A percentile compares a stretch with the other conserved stretches of the same genome.
Conservation (phyloP, 2,797 vertebrate genomes). For the Manis pentadactyla region DNA sequence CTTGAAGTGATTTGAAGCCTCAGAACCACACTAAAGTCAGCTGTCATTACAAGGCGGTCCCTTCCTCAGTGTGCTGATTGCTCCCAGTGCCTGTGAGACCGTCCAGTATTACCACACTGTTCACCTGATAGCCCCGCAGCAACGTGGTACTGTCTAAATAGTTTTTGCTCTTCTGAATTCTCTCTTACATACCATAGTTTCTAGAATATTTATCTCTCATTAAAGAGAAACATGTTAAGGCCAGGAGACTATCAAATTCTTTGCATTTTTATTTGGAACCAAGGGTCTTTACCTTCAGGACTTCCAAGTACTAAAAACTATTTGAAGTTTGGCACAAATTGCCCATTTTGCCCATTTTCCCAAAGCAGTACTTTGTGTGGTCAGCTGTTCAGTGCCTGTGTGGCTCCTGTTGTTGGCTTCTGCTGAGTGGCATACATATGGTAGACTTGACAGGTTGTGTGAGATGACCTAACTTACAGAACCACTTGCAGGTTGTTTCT, state of each 20-base stretch:
- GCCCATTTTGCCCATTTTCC: not conserved
- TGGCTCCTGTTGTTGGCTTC: not conserved
- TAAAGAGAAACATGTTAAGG: not conserved
- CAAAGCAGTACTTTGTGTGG: not conserved
- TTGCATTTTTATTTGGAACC: constrained; percentile 8
- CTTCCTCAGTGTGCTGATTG: not conserved
- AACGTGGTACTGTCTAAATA: not conserved
- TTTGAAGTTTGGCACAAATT: not conserved
- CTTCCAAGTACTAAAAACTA: not conserved
- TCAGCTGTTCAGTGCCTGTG: not conserved
- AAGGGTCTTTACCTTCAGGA: not conserved
- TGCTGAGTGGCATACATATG: fast-evolving
- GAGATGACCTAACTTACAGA: not conserved
- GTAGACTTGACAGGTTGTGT: not conserved
- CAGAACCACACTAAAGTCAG: not conserved
- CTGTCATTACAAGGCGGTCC: not conserved
- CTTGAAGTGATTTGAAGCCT: not conserved
- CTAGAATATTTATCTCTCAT: not conserved
- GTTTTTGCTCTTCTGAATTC: constrained; percentile 8
- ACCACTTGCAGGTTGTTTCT: not conserved
- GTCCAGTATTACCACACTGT: not conserved
- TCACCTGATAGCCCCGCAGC: not conserved
- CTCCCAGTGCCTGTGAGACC: not conserved
- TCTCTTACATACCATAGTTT: not conserved
- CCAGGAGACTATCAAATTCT: not conserved